Conservation (phyloP, 2,888 invertebrate genomes). For the Troilus luridus region DNA sequence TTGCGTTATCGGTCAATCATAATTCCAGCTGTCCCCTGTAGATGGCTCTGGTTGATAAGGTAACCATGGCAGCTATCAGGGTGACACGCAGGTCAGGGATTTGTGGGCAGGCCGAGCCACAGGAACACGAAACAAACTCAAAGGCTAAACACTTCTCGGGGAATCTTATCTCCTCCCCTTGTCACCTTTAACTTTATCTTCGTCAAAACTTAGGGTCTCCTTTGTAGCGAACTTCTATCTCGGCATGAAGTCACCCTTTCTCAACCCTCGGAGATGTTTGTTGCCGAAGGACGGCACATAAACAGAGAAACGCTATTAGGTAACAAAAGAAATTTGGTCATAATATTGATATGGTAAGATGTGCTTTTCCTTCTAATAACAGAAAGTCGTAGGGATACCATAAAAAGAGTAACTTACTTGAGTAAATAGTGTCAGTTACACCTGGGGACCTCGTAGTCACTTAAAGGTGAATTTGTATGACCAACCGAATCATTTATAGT, state of each 20-base stretch:
- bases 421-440: no score
- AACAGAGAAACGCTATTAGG: background rate
- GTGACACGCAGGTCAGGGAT: constrained; percentile 38
- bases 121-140: constrained; percentile 27
- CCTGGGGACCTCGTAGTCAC: no score
- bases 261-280: background rate
- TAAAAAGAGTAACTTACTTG: background rate
- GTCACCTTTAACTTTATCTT: background rate
- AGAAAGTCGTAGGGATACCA: background rate
- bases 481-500: no score
- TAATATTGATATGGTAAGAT: background rate
- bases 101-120: background rate
- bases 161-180: background rate
- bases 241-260: background rate
- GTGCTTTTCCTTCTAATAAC: background rate
- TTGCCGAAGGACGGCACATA: background rate
- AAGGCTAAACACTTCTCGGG: constrained; percentile 22
- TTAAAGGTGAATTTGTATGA: no score
- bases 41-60: background rate
- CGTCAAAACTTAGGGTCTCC: background rate
- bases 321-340: background rate
- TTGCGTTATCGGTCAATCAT: constrained; percentile 22
- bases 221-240: background rate
- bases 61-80: constrained; percentile 21
- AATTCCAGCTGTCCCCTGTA: constrained; percentile 27